These are phyloP conservation scores for Bombylius discolor DNA, from an alignment of 2,888 invertebrate species.

Conservation along the genomic window DNA sequence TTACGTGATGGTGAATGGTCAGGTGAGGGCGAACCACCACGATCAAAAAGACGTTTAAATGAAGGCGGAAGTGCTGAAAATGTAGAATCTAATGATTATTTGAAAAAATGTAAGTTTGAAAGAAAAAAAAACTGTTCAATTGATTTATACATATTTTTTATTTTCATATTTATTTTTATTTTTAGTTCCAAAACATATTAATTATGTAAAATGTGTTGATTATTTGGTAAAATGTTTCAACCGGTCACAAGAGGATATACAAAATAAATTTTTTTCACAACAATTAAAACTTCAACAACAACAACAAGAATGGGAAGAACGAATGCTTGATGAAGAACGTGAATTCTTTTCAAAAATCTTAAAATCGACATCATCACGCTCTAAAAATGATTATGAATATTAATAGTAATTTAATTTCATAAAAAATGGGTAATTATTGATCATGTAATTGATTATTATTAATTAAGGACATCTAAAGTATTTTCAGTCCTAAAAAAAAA, in stretches of 20 bases:
- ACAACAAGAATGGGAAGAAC: slow-evolving; percentile 9
- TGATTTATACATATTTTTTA: too few species aligned
- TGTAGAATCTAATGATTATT: too few species aligned
- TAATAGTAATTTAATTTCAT: too few species aligned
- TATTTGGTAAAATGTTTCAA: slow-evolving; percentile 3
- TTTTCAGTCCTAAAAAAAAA: too few species aligned
- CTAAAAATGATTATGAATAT: too few species aligned
- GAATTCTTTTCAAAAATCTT: slow-evolving; percentile 6
- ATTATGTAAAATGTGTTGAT: slow-evolving; percentile 2
- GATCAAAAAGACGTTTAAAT: background rate
- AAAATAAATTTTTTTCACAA: slow-evolving; percentile 2
- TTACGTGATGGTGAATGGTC: background rate
- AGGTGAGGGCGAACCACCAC: background rate
- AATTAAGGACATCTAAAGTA: too few species aligned
- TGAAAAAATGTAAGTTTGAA: too few species aligned
- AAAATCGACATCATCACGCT: background rate
- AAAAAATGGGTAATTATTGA: too few species aligned
- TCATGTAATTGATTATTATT: too few species aligned
- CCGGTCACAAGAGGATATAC: slow-evolving; percentile 2
- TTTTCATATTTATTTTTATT: background rate
- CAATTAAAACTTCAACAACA: slow-evolving; percentile 4
- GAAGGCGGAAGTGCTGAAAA: too few species aligned
- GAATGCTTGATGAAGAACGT: slow-evolving; percentile 5
- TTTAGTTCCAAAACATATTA: background rate
- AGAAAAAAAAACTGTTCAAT: too few species aligned